phyloP scores from a whole-genome alignment of 2,113 vertebrate species.

The Arizona elegans region DNA sequence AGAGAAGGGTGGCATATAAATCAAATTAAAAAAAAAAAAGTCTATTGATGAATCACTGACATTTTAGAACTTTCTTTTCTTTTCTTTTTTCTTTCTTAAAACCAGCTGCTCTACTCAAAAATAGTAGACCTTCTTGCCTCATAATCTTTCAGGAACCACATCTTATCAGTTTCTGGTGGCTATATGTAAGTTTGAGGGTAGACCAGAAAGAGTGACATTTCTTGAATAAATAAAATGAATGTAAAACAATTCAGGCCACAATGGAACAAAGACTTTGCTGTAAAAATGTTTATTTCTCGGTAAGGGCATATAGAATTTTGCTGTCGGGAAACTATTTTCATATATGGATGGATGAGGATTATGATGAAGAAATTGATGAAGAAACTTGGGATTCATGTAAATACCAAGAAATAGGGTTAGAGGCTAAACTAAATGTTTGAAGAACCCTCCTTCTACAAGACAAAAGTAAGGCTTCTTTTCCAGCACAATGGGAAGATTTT shows the following conservation, averaged over 20 bases:
- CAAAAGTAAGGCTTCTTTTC: not conserved
- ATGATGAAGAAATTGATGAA: not conserved
- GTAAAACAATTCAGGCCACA: not conserved
- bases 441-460: not conserved
- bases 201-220: not conserved
- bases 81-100: not conserved
- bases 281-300: not conserved
- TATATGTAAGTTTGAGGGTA: not conserved
- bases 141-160: not conserved
- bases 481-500: not conserved
- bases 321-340: not conserved
- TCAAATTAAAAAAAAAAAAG: too few species aligned
- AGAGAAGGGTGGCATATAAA: too few species aligned
- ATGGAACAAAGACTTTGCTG: not conserved
- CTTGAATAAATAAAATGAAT: not conserved
- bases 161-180: not conserved
- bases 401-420: not conserved
- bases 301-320: not conserved
- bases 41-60: not conserved
- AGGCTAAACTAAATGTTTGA: not conserved
- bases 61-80: not conserved
- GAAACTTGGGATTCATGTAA: not conserved
- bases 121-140: not conserved
- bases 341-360: not conserved
- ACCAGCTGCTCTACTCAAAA: not conserved